phyloP scores from a whole-genome alignment of 2,888 invertebrate genomes.

The Paralinhomoeus sp. region DNA sequence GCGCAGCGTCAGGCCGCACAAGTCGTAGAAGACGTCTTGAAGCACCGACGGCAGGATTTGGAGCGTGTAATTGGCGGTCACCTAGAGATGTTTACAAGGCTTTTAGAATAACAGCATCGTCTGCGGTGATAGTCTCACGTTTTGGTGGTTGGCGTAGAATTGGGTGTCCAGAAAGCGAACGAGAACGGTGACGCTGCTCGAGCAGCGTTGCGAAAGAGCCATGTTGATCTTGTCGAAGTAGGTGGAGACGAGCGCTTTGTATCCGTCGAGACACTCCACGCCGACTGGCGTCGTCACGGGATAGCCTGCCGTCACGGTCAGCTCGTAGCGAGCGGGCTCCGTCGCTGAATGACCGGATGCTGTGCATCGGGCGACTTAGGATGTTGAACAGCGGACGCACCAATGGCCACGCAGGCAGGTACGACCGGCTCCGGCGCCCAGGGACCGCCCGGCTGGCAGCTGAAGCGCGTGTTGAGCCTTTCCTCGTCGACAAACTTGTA shows the following conservation, averaged over 20 bases:
- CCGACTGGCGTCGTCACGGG: conserved; percentile 13
- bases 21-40: conserved; percentile 72
- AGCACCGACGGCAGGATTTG: conserved; percentile 63
- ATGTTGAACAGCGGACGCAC: conserved; percentile 26
- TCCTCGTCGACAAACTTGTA: conserved; percentile 16
- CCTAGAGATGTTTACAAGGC: conserved; percentile 7
- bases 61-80: conserved; percentile 56
- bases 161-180: conserved; percentile 63
- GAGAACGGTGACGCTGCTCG: conserved; percentile 78
- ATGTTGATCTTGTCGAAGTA: conserved; percentile 18
- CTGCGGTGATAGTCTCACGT: too few relatives aligned
- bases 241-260: conserved; percentile 14
- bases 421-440: conserved; percentile 73
- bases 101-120: conserved; percentile 1
- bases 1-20: conserved; percentile 74
- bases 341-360: too few relatives aligned
- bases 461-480: conserved; percentile 26
- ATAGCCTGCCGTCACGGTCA: conserved; percentile 18
- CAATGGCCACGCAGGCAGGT: conserved; percentile 80
- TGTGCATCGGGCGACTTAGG: not conserved
- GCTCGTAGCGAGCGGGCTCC: conserved; percentile 24
- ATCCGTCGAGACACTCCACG: conserved; percentile 14
- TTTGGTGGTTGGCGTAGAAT: conserved; percentile 22
- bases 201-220: conserved; percentile 66
- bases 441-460: conserved; percentile 34